Base-by-base conservation (phyloP, 2,797 vertebrate species). In the Naso thynnoides region DNA sequence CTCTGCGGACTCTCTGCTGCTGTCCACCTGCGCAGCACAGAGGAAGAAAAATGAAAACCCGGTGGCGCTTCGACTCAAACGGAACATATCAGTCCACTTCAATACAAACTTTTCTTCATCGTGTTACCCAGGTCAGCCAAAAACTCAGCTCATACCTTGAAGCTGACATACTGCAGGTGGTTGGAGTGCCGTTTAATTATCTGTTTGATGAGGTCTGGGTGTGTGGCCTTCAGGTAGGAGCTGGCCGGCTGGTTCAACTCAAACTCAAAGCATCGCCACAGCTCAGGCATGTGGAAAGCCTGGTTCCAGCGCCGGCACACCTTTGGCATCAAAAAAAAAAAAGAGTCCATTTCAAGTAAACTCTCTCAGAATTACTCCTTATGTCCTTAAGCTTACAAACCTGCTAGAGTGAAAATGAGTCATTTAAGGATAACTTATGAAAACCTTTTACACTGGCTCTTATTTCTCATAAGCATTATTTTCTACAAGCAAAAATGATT, bases 201-300 rank as follows among this genome's bases (percentile, higher is more conserved):
- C 88, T 99, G 97, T 83, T 99, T 97, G 87, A 99, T 98, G 47
- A 99, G 94, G 58, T 98, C 98, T 6, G 97, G 97, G 90, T 98
- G 97, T 0, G 98, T 99, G 79, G 97, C 96, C 88, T 96, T 97
- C 89, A 99, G 88, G 84, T 98, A 98, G 16, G 97, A 99, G 2
- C 96, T 98, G 59, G 96, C 96, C 19, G 97, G 97, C 54, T 98
- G 97, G 83, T 97, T 97, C 81, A 99, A 88, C 89, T 99, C 97
- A 79, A 99, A 99, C 87, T 99, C 98, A 85, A 99, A 99, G 89
- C 96, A 97, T 1, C 97, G 94, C 97, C 98, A 99, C 60, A 99
- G 94, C 84, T 98, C 97, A n/a, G 97, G 97, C 97, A 98, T 97
- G 61, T 99, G 97, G 90, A 98, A 99, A 29, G 95, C 96, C 18